These are phyloP conservation scores for Lates calcarifer DNA, from an alignment of 2,113 vertebrate genomes.

Conservation along the genomic window DNA sequence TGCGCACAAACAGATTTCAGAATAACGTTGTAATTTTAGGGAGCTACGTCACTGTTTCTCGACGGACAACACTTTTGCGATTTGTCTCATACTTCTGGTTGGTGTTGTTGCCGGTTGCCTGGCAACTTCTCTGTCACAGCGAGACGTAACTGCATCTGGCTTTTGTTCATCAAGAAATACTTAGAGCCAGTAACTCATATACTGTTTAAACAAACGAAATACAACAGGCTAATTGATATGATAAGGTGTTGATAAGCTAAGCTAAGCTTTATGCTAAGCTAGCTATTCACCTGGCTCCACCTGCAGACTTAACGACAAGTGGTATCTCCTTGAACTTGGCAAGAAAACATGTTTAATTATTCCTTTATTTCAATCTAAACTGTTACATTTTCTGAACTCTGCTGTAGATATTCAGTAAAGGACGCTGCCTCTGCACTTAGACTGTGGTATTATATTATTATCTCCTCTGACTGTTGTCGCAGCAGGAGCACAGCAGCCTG, in stretches of 20 bases:
- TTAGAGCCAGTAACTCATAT: too few species aligned
- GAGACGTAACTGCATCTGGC: neutral
- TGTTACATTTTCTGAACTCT: neutral
- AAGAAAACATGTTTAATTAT: neutral
- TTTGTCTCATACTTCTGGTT: too few species aligned
- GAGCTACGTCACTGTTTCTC: too few species aligned
- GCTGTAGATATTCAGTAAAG: slow-evolving; percentile 2
- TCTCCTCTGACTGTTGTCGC: slow-evolving; percentile 3
- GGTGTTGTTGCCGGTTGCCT: too few species aligned
- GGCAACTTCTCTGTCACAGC: too few species aligned
- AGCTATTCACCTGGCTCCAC: neutral
- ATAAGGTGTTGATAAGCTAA: neutral
- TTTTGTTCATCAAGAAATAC: too few species aligned
- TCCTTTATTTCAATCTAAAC: neutral
- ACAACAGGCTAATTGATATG: neutral
- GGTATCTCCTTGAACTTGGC: neutral
- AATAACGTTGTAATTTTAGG: too few species aligned
- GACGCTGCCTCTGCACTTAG: neutral
- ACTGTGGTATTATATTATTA: neutral
- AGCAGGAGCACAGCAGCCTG: slow-evolving; percentile 29
- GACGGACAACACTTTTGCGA: too few species aligned
- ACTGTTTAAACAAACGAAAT: neutral
- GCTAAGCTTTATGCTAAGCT: too few species aligned
- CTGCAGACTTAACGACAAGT: neutral
- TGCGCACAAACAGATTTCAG: too few species aligned